These are phyloP conservation scores for Pinctada fucata DNA, from an alignment of 2,888 invertebrate genomes.

Conservation along the genomic window DNA sequence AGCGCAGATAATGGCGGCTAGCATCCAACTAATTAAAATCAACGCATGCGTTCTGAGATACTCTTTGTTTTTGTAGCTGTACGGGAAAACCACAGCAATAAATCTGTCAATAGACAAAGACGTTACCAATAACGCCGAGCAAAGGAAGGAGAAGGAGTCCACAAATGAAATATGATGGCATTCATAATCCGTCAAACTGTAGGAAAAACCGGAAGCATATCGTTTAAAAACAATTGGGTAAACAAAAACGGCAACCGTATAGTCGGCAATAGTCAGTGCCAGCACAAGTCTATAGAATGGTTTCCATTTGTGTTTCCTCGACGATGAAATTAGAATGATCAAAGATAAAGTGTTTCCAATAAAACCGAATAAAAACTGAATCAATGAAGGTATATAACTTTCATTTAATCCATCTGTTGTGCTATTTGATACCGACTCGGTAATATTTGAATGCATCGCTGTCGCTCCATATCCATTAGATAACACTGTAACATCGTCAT, in stretches of 20 bases:
- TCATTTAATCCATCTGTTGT: too few relatives aligned
- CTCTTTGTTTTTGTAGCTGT: not conserved
- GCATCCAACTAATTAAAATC: constrained; percentile 14
- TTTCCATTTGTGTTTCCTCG: constrained; percentile 17
- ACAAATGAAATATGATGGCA: constrained; percentile 4
- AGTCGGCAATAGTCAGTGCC: constrained; percentile 11
- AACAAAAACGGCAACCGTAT: not conserved
- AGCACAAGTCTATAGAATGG: constrained; percentile 11
- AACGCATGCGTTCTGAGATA: not conserved
- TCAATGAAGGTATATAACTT: constrained; percentile 11
- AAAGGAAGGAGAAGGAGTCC: constrained; percentile 17
- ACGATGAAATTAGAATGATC: constrained; percentile 2
- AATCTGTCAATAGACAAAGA: constrained; percentile 16
- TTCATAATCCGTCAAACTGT: constrained; percentile 1
- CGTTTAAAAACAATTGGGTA: constrained; percentile 11
- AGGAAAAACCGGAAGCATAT: constrained; percentile 17
- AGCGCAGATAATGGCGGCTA: constrained; percentile 4
- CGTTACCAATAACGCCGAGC: constrained; percentile 15
- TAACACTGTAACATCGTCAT: too few relatives aligned
- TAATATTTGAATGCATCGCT: too few relatives aligned
- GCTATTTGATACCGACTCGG: too few relatives aligned
- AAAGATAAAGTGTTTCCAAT: constrained; percentile 13
- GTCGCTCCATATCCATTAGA: too few relatives aligned
- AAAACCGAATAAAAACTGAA: constrained; percentile 19
- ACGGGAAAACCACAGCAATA: constrained; percentile 7